Evolutionary conservation across 30 jellyfish, hydroid and myxozoan species (phyloP).

Genomic region (Mastigias papua): DNA sequence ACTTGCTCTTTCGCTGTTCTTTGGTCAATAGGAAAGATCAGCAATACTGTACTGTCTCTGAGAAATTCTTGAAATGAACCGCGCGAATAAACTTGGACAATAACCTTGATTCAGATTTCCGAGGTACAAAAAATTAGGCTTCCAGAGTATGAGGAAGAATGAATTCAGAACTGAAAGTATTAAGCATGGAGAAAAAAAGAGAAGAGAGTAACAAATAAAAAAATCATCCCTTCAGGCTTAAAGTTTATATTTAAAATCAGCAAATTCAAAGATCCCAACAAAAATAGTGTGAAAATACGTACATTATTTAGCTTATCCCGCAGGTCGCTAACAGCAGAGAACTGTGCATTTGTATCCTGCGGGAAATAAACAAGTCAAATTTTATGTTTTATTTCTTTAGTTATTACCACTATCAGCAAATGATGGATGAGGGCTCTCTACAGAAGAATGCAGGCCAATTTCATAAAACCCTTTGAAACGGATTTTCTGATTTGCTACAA

Average conservation of each 20-base stretch:
- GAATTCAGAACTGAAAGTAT: too few species aligned
- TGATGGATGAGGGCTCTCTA: neutral
- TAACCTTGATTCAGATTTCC: too few species aligned
- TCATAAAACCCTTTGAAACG: too few species aligned
- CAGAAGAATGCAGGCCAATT: neutral
- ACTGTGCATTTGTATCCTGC: conserved; percentile 62
- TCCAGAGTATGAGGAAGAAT: neutral
- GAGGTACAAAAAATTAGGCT: neutral
- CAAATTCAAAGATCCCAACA: neutral
- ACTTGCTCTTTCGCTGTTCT: too few species aligned
- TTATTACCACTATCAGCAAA: neutral
- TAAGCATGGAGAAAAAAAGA: neutral
- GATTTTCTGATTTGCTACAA: too few species aligned
- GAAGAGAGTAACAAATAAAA: neutral
- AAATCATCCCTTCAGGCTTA: neutral
- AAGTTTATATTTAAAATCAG: neutral
- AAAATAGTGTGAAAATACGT: conserved; percentile 17
- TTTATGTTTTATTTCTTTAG: neutral
- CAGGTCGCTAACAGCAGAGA: conserved; percentile 76
- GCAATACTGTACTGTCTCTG: too few species aligned
- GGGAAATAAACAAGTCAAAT: conserved; percentile 18
- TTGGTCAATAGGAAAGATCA: too few species aligned
- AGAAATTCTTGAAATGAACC: too few species aligned
- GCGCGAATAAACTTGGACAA: too few species aligned
- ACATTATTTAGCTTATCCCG: conserved; percentile 75